These are phyloP conservation scores for Allolobophora icterica DNA, from an alignment of 2,888 invertebrate species.

Conservation along the genomic window DNA sequence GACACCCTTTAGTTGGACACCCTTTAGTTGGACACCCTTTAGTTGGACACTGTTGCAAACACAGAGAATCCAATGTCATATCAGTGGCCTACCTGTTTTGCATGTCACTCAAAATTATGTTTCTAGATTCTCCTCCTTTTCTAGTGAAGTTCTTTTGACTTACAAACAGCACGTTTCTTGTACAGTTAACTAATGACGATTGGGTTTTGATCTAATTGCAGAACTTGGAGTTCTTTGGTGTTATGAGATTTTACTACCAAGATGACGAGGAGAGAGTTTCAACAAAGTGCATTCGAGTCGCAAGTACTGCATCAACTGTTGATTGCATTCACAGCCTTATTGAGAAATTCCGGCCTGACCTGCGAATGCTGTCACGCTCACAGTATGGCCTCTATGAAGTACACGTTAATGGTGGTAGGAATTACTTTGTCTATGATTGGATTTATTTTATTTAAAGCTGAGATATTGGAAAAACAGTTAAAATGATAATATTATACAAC, in stretches of 20 bases:
- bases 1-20: too few species aligned
- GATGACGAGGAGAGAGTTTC: constrained; percentile 93
- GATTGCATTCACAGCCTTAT: constrained; percentile 93
- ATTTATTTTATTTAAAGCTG: background rate
- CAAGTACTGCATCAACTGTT: constrained; percentile 92
- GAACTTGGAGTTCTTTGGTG: constrained; percentile 97
- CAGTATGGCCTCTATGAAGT: constrained; percentile 72
- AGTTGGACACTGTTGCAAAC: too few species aligned
- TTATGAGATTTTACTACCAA: constrained; percentile 99
- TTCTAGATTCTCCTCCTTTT: too few species aligned
- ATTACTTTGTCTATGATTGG: background rate
- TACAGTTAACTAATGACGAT: background rate
- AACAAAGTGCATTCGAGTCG: constrained; percentile 97
- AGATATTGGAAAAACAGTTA: background rate
- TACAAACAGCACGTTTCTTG: too few species aligned
- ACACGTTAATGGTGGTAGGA: constrained; percentile 75
- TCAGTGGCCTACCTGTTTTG: too few species aligned
- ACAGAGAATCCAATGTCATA: too few species aligned
- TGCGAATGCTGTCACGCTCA: constrained; percentile 81
- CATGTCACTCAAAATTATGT: too few species aligned
- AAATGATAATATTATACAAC: background rate
- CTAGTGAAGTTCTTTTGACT: too few species aligned
- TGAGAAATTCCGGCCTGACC: constrained; percentile 98
- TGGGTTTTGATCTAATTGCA: constrained; percentile 64
- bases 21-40: too few species aligned